A percentile compares a stretch with the other conserved stretches of the same genome.
These are phyloP conservation scores for Ochropacha duplaris DNA, from an alignment of 2,888 invertebrate genomes.

Conservation along the genomic window DNA sequence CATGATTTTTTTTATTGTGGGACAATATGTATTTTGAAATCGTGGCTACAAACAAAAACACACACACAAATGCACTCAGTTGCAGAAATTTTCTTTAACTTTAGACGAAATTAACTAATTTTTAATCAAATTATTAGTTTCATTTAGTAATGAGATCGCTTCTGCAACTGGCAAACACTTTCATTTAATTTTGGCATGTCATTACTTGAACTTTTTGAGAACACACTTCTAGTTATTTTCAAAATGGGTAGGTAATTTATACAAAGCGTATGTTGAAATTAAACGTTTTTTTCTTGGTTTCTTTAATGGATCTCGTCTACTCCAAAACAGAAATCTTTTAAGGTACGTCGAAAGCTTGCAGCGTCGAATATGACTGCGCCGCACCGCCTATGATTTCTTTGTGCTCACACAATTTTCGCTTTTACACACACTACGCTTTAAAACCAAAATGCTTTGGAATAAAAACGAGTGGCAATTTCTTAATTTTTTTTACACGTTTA, in stretches of 20 bases:
- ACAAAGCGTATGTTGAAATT: conserved; percentile 37
- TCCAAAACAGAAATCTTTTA: conserved; percentile 75
- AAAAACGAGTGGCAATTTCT: conserved; percentile 23
- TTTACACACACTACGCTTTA: conserved; percentile 56
- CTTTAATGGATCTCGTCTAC: conserved; percentile 75
- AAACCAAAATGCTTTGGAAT: conserved; percentile 53
- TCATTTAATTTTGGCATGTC: neutral
- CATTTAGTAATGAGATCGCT: neutral
- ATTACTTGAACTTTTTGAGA: neutral
- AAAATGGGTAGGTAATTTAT: conserved; percentile 29
- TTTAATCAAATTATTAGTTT: too few species aligned
- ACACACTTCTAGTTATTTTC: neutral
- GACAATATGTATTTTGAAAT: neutral
- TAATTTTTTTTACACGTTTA: conserved; percentile 24
- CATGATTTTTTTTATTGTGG: too few species aligned
- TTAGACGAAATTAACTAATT: too few species aligned
- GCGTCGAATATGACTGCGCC: conserved; percentile 46
- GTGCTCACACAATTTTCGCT: conserved; percentile 66
- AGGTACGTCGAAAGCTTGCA: conserved; percentile 78
- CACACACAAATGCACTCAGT: neutral
- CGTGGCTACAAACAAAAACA: neutral
- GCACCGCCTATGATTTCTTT: conserved; percentile 60
- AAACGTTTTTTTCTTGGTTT: conserved; percentile 66
- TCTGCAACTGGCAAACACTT: neutral
- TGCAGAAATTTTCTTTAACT: neutral